phyloP scores from a whole-genome alignment of 2,797 vertebrate genomes.

The Macropus fuliginosus region DNA sequence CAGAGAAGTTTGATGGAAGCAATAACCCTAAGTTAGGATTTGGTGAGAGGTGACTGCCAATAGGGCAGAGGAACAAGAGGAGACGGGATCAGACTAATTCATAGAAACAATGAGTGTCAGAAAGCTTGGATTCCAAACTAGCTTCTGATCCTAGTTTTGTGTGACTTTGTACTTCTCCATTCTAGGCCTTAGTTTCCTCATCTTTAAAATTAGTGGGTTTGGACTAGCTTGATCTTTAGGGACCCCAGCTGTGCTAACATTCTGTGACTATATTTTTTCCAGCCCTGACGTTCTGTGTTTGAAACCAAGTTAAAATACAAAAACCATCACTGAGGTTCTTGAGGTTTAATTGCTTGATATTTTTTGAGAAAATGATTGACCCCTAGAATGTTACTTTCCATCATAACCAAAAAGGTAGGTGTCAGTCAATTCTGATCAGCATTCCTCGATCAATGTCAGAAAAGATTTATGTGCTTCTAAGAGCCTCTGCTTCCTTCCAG shows the following conservation, averaged over 20 bases:
- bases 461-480: not conserved
- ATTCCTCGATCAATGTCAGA: not conserved
- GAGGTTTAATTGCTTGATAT: not conserved
- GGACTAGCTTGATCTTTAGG: not conserved
- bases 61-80: not conserved
- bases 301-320: not conserved
- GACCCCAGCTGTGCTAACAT: not conserved
- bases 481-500: not conserved
- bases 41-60: not conserved
- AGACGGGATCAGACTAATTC: not conserved
- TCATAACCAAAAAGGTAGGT: not conserved
- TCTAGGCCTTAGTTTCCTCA: not conserved
- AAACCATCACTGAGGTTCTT: not conserved
- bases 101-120: not conserved
- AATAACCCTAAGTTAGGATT: not conserved
- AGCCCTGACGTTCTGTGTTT: not conserved
- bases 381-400: not conserved
- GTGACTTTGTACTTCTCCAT: not conserved
- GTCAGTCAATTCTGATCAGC: not conserved
- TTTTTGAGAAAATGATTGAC: not conserved
- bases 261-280: not conserved
- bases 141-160: not conserved
- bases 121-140: not conserved
- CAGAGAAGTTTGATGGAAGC: not conserved
- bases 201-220: not conserved